Conservation (phyloP, 2,113 vertebrate species). For the Callocephalon fimbriatum region DNA sequence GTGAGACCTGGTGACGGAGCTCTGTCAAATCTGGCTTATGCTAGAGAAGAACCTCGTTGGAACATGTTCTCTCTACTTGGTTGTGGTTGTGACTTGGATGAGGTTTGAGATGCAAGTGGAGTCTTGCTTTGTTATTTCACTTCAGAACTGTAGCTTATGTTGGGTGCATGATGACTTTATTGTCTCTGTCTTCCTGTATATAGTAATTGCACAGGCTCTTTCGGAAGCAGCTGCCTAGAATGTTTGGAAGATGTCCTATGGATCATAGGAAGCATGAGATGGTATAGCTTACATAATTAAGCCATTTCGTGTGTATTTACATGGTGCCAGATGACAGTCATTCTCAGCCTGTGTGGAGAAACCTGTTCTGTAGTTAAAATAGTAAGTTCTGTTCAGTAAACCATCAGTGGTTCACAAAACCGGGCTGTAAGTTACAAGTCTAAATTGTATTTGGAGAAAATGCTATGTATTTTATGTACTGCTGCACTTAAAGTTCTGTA, state of each 20-base stretch:
- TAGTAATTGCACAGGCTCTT: background rate
- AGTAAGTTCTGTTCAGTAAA: background rate
- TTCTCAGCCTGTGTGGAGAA: background rate
- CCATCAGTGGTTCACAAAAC: background rate
- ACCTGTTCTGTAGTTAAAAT: background rate
- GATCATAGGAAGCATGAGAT: background rate
- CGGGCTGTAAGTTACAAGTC: background rate
- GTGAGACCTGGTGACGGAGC: background rate
- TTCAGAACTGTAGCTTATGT: background rate
- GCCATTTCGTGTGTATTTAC: background rate
- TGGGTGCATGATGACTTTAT: accelerated
- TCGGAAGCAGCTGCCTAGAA: background rate
- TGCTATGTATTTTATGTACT: background rate
- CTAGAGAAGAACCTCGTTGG: background rate
- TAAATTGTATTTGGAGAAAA: background rate
- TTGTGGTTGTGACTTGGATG: background rate
- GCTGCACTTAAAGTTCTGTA: background rate
- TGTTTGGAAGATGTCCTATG: background rate
- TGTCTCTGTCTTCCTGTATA: background rate
- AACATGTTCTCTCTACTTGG: background rate
- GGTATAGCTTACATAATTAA: background rate
- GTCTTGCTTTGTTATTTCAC: background rate
- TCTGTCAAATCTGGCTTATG: background rate
- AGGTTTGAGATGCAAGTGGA: background rate
- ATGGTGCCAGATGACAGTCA: background rate